These are phyloP conservation scores for Deladenus siricidicola DNA, from an alignment of 2,888 invertebrate species.

Conservation along the genomic window DNA sequence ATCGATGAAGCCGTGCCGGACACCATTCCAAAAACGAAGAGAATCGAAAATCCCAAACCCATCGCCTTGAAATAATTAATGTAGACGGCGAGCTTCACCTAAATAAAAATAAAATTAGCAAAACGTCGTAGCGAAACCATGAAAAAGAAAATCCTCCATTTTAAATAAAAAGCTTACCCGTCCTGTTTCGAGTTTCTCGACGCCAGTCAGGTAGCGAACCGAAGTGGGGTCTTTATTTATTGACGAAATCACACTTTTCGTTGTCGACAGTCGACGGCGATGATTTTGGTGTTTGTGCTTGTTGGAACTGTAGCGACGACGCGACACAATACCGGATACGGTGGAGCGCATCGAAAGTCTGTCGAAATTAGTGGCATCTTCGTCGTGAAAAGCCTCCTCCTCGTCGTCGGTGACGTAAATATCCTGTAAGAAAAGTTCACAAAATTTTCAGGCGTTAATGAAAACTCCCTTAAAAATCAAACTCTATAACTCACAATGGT, in stretches of 20 bases:
- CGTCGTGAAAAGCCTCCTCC: conserved; percentile 42
- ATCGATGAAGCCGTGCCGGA: conserved; percentile 44
- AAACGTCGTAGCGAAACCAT: too few relatives aligned
- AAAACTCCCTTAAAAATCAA: too few relatives aligned
- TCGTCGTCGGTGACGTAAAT: conserved; percentile 34
- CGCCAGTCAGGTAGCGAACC: conserved; percentile 35
- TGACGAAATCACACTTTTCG: conserved; percentile 22
- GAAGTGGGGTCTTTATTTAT: conserved; percentile 3
- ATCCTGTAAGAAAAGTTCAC: too few relatives aligned
- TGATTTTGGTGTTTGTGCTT: neutral
- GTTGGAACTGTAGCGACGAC: conserved; percentile 25
- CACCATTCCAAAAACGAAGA: conserved; percentile 45
- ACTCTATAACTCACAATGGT: too few relatives aligned
- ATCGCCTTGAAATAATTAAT: conserved; percentile 46
- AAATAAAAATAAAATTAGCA: too few relatives aligned
- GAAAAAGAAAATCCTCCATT: neutral
- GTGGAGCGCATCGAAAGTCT: conserved; percentile 49
- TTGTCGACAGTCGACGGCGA: conserved; percentile 25
- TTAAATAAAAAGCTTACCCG: conserved; percentile 23
- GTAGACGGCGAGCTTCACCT: conserved; percentile 47
- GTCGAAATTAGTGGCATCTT: conserved; percentile 16
- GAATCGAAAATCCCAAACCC: conserved; percentile 35
- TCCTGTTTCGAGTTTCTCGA: conserved; percentile 49
- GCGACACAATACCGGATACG: conserved; percentile 45
- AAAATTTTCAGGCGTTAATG: too few relatives aligned